A percentile compares a stretch with the other conserved stretches of the same genome.
Conservation (phyloP, 2,113 vertebrate species). For the Egretta garzetta region DNA sequence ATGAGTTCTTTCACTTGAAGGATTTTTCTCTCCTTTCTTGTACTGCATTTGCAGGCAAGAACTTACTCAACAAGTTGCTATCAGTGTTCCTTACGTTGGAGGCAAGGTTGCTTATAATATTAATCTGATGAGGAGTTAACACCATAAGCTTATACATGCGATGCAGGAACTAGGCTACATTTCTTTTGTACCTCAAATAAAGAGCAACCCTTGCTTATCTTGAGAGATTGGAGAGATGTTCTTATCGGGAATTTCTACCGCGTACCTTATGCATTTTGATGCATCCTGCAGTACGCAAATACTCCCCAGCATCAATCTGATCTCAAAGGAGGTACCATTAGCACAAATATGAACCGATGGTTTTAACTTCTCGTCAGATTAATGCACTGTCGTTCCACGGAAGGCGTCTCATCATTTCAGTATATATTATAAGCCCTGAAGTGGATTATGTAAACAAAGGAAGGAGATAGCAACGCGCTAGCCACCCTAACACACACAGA, state of each 20-base stretch:
- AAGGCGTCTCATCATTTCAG: background rate
- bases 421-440: background rate
- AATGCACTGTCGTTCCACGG: background rate
- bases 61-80: background rate
- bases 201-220: background rate
- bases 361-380: background rate
- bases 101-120: background rate
- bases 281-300: background rate
- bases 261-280: background rate
- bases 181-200: background rate
- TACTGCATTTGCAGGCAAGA: background rate
- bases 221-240: background rate
- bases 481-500: rapidly evolving
- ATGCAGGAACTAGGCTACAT: background rate
- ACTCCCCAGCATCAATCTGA: background rate
- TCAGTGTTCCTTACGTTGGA: background rate
- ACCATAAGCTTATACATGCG: background rate
- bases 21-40: background rate
- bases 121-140: background rate
- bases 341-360: rapidly evolving
- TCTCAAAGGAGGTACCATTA: background rate
- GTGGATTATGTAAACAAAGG: background rate
- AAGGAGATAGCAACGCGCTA: background rate
- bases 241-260: background rate
- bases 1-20: background rate